Conservation (phyloP, 1,140 invertebrate species). For the Chrysopa pallens region DNA sequence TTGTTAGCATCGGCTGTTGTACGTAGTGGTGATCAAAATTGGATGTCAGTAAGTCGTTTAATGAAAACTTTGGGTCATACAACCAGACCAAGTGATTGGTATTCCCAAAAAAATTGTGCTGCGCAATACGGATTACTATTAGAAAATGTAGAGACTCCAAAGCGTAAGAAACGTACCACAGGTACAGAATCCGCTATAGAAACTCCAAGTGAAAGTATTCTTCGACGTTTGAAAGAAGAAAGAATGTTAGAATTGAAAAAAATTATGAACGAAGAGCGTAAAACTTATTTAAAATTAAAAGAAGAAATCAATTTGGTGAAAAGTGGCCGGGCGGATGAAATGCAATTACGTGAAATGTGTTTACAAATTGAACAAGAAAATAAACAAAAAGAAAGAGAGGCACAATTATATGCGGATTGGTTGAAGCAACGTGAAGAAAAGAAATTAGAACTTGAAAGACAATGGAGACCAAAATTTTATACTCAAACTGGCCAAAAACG, state of each 20-base stretch:
- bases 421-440: constrained; percentile 49
- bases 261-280: constrained; percentile 43
- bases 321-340: constrained; percentile 34
- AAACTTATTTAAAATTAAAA: constrained; percentile 53
- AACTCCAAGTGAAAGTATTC: constrained; percentile 63
- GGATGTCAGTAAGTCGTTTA: constrained; percentile 72
- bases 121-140: constrained; percentile 70
- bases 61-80: constrained; percentile 54
- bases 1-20: constrained; percentile 73
- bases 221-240: constrained; percentile 59
- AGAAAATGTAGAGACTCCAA: constrained; percentile 70
- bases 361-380: constrained; percentile 52
- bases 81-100: constrained; percentile 70
- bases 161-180: constrained; percentile 61
- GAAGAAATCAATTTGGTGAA: constrained; percentile 35
- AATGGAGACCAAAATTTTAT: constrained; percentile 26
- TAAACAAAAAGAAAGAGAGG: constrained; percentile 43
- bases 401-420: constrained; percentile 40
- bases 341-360: constrained; percentile 52
- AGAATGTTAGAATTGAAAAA: constrained; percentile 58
- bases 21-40: constrained; percentile 83
- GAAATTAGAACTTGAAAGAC: constrained; percentile 32
- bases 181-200: constrained; percentile 35
- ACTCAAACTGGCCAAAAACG: constrained; percentile 13
- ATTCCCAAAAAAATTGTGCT: constrained; percentile 81